Conservation (phyloP, 2,888 invertebrate genomes). For the Philopedon plagiatum region DNA sequence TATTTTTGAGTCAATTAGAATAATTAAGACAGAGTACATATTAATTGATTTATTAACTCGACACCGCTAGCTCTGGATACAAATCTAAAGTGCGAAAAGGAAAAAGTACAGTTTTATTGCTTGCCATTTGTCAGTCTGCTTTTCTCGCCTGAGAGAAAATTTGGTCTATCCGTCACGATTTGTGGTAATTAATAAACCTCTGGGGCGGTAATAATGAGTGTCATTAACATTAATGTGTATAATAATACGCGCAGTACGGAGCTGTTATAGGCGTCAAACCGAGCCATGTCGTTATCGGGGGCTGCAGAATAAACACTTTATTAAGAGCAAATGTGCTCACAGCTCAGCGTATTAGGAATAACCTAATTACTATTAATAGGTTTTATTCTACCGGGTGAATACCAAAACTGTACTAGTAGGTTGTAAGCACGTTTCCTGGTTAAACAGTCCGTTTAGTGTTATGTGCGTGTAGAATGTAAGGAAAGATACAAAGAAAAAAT, state of each 20-base stretch:
- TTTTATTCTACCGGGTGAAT: constrained; percentile 45
- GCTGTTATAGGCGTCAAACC: constrained; percentile 52
- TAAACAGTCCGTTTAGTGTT: neutral
- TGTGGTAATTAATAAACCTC: constrained; percentile 53
- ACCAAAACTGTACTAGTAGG: constrained; percentile 29
- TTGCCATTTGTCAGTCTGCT: constrained; percentile 49
- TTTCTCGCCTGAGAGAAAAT: constrained; percentile 51
- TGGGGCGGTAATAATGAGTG: constrained; percentile 51
- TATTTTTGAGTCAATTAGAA: constrained; percentile 39
- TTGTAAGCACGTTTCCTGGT: neutral
- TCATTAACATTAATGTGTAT: constrained; percentile 53
- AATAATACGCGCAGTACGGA: constrained; percentile 49
- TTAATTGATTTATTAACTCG: constrained; percentile 49
- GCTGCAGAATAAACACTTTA: constrained; percentile 53
- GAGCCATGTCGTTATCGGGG: constrained; percentile 50
- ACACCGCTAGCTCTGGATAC: constrained; percentile 34
- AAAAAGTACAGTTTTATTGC: constrained; percentile 50
- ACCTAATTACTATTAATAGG: constrained; percentile 52
- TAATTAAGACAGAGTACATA: constrained; percentile 46
- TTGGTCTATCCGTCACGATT: constrained; percentile 52
- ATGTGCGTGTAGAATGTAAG: neutral
- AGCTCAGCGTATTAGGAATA: constrained; percentile 51
- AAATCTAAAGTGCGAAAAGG: constrained; percentile 46
- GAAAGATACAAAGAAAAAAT: neutral
- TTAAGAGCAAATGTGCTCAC: constrained; percentile 52